Evolutionary conservation across 2,888 invertebrate species (phyloP), one percentile per base, ranked within the genome.

Genomic region (Hypena proboscidalis): DNA sequence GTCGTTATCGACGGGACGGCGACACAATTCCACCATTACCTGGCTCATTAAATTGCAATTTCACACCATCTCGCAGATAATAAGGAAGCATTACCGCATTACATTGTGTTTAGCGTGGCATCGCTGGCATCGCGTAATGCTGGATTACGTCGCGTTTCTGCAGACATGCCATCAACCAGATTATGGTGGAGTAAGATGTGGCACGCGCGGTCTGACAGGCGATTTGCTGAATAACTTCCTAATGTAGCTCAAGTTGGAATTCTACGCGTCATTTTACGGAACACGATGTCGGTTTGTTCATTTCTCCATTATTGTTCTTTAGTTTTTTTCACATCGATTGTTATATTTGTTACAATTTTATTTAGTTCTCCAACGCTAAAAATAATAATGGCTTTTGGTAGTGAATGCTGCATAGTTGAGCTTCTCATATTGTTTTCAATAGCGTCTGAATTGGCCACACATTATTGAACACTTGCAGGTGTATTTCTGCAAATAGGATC

Each of bases 81-180:
- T 74, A 68, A 69, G 75, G 69, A 73, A 75, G 55, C 45, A 56
- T 69, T 66, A 60, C 60, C 55, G 54, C 59, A 62, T 62, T 59
- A 60, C 53, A 59, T 57, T 63, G 70, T 68, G 54, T 64, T 71
- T 60, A 65, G 60, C 67, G 67, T 66, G 63, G 60, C 62, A 71
- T 76, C 70, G 46, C 58, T 65, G 66, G 62, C 61, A 69, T 76
- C 72, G 52, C 60, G 58, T 71, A 67, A 71, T 70, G 56, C 57
- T 67, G 59, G 69, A 74, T 71, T 71, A 66, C 61, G 51, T 60
- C 50, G 58, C 55, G 45, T 29, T 9, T 51, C 44, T 49, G 48
- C 34, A 52, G 39, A 53, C 43, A 58, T 58, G 66, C 63, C 57
- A 61, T 49, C 53, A 53, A 39, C 27, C 31, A 61, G 48, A 52